Percentiles rank a stretch among this genome's conserved stretches.
Evolutionary conservation across 53 echinoderm and acorn worm species (phyloP).

Genomic region (Temnopleurus reevesii): DNA sequence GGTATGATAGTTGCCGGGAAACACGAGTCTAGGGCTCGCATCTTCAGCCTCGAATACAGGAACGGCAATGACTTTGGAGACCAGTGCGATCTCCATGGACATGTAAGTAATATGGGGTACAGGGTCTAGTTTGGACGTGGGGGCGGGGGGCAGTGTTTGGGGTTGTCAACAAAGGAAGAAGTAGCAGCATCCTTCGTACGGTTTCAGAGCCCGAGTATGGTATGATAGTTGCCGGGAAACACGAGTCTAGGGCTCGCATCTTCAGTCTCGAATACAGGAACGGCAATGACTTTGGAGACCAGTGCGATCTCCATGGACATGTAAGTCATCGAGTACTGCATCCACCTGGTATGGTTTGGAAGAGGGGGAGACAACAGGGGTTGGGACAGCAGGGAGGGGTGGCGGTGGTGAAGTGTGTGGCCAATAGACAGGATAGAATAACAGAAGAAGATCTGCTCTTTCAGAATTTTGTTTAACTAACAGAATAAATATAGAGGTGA

Average conservation of each 20-base stretch:
- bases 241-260: not conserved
- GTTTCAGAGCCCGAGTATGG: not conserved
- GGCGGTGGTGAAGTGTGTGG: not conserved
- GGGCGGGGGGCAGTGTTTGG: not conserved
- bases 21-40: not conserved
- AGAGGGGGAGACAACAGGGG: not conserved
- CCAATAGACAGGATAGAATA: too few relatives aligned
- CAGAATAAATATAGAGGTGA: too few relatives aligned
- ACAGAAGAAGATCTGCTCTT: too few relatives aligned
- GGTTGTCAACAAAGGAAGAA: too few relatives aligned
- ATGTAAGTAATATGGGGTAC: slow-evolving; percentile 2
- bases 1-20: not conserved
- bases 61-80: not conserved
- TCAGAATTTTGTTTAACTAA: too few relatives aligned
- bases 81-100: slow-evolving; percentile 4
- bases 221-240: not conserved
- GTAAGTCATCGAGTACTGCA: too few relatives aligned
- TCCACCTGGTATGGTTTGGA: too few relatives aligned
- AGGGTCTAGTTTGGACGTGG: too few relatives aligned
- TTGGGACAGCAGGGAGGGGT: not conserved
- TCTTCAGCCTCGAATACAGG: not conserved
- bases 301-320: slow-evolving; percentile 24
- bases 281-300: not conserved
- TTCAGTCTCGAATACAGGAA: slow-evolving; percentile 18
- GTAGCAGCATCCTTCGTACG: not conserved